Conservation (phyloP, 2,888 invertebrate genomes). For the Apodemia mormo region DNA sequence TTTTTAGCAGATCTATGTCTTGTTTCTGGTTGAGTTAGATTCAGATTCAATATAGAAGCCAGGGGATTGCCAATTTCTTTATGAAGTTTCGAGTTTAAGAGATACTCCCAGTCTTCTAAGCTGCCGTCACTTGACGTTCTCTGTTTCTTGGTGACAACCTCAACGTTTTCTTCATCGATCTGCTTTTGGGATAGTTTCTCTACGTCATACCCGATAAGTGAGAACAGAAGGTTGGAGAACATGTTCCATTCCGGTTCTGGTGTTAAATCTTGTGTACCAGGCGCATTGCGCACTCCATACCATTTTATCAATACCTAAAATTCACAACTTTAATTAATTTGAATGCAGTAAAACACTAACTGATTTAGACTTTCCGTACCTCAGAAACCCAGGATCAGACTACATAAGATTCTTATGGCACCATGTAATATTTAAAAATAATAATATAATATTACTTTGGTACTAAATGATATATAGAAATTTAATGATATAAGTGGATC, state of each 20-base stretch:
- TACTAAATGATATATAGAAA: too few relatives aligned
- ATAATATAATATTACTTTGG: too few relatives aligned
- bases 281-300: slow-evolving; percentile 94
- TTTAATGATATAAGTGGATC: too few relatives aligned
- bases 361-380: too few relatives aligned
- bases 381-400: too few relatives aligned
- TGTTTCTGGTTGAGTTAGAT: slow-evolving; percentile 37
- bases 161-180: slow-evolving; percentile 67
- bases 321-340: slow-evolving; percentile 3
- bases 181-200: slow-evolving; percentile 78
- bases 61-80: slow-evolving; percentile 68
- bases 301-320: slow-evolving; percentile 86
- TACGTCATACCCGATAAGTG: slow-evolving; percentile 88
- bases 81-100: slow-evolving; percentile 83
- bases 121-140: slow-evolving; percentile 89
- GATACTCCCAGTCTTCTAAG: slow-evolving; percentile 91
- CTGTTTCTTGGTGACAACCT: slow-evolving; percentile 87
- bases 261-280: slow-evolving; percentile 90
- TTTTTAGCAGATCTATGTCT: slow-evolving; percentile 34
- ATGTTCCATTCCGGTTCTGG: slow-evolving; percentile 90
- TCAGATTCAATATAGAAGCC: slow-evolving; percentile 66
- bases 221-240: slow-evolving; percentile 83
- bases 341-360: background rate
- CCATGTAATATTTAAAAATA: too few relatives aligned
- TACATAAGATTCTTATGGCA: too few relatives aligned